Conservation (phyloP, 2,797 vertebrate species). For the Odontamblyopus rebecca region DNA sequence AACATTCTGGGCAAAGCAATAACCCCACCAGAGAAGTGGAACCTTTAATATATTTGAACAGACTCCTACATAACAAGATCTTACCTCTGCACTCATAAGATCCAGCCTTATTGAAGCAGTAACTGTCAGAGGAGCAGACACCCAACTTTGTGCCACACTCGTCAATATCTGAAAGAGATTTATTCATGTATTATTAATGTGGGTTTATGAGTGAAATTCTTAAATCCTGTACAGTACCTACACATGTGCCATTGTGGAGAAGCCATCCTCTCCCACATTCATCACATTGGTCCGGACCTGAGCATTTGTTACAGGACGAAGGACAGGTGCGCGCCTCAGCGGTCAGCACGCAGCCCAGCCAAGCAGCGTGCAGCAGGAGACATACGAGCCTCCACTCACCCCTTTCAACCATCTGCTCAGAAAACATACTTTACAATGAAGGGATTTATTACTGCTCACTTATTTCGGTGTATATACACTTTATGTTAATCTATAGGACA, state of each 20-base stretch:
- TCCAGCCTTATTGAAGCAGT: constrained; percentile 91
- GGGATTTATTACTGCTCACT: background rate
- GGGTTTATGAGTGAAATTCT: background rate
- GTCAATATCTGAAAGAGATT: constrained; percentile 82
- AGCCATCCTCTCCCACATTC: constrained; percentile 88
- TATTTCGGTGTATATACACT: background rate
- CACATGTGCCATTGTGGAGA: constrained; percentile 86
- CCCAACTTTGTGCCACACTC: constrained; percentile 88
- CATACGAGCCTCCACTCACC: constrained; percentile 13
- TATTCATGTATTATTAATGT: background rate
- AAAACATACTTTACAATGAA: constrained; percentile 8
- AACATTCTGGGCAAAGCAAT: background rate
- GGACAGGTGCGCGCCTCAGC: constrained; percentile 77
- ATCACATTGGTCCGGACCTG: constrained; percentile 82
- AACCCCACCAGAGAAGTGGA: background rate
- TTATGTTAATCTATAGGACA: background rate
- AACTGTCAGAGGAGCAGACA: constrained; percentile 81
- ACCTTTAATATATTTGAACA: background rate
- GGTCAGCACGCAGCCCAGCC: constrained; percentile 50
- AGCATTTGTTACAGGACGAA: constrained; percentile 82
- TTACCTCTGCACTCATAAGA: constrained; percentile 91
- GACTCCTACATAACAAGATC: constrained; percentile 24
- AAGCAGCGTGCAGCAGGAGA: constrained; percentile 43
- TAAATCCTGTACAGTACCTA: constrained; percentile 76
- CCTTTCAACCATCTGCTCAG: constrained; percentile 27